Conservation (phyloP, 2,113 vertebrate species). For the Balaenoptera acutorostrata region DNA sequence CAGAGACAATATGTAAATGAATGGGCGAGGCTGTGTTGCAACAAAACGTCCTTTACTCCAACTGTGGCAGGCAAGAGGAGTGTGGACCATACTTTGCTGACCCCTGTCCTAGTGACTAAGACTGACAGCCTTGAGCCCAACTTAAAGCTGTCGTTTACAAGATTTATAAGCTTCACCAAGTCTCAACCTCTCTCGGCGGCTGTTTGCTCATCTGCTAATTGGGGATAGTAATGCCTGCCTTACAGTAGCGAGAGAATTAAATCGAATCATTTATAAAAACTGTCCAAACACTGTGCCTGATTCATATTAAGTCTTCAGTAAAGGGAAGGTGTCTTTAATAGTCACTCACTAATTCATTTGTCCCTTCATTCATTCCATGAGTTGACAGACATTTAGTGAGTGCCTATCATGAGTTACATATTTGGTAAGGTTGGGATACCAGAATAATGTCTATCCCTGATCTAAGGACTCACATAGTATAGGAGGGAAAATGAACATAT, state of each 20-base stretch:
- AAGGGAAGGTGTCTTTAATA: not conserved
- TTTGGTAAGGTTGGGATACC: not conserved
- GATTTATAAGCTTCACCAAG: not conserved
- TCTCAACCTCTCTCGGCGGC: not conserved
- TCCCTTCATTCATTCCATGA: not conserved
- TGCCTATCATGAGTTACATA: not conserved
- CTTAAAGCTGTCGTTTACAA: not conserved
- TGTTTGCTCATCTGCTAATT: not conserved
- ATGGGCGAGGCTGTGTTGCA: not conserved
- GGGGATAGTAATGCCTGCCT: not conserved
- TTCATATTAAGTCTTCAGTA: not conserved
- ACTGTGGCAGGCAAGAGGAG: not conserved
- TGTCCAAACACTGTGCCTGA: not conserved
- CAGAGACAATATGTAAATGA: not conserved
- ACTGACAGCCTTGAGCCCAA: not conserved
- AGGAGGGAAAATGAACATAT: not conserved
- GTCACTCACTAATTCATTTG: not conserved
- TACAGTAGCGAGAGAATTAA: not conserved
- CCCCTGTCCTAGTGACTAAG: not conserved
- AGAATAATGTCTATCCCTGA: not conserved
- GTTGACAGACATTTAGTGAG: not conserved
- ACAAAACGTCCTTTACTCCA: not conserved
- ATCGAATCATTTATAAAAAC: not conserved
- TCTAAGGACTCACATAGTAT: not conserved
- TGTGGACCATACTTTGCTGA: not conserved